Evolutionary conservation across 2,888 invertebrate genomes (phyloP), one percentile per base, ranked within the genome.

Genomic region (Lasius platythorax): DNA sequence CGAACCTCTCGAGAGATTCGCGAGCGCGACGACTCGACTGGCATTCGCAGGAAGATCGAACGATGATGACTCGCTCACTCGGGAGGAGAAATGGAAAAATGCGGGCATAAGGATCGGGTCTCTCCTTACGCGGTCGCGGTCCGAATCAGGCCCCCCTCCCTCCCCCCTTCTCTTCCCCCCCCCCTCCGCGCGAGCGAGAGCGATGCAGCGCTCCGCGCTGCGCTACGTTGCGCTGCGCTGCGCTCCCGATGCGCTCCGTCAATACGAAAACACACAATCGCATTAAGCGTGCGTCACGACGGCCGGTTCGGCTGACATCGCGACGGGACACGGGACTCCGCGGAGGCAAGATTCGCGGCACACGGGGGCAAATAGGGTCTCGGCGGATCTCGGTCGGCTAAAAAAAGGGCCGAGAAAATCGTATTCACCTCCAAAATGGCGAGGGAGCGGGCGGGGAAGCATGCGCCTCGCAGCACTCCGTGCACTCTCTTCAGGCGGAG

Each of bases 401-500:
- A 75, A 87, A 87, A 88, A 86, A 84, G 64, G 73, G 70, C 63
- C 84, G 82, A 89, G 87, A 90, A 90, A 91, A 90, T 92, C 91
- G 92, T 93, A 93, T 94, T 94, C 94, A 94, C 94, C 94, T 94
- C 93, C 94, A 94, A 94, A 94, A 94, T 94, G 94, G 94, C 94
- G 94, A 94, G 92, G 92, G 91, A 91, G 91, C 88, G 90, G 89
- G 90, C 90, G 90, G 90, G 88, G 89, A 90, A 89, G 91, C 92
- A 92, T 92, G 92, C 91, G 92, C 92, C 73, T 81, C 73, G 92
- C 90, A 88, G 86, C 37, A 18, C 61, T 79, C 87, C 88, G 86
- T 85, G 83, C 86, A 86, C 87, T 89, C 78, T 88, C 85, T 87
- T 92, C 87, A 87, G 82, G 68, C 87, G 87, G 76, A 87, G 43